A percentile compares a stretch with the other conserved stretches of the same genome.
Conservation (phyloP, 1,140 invertebrate species). For the Monochamus saltuarius region DNA sequence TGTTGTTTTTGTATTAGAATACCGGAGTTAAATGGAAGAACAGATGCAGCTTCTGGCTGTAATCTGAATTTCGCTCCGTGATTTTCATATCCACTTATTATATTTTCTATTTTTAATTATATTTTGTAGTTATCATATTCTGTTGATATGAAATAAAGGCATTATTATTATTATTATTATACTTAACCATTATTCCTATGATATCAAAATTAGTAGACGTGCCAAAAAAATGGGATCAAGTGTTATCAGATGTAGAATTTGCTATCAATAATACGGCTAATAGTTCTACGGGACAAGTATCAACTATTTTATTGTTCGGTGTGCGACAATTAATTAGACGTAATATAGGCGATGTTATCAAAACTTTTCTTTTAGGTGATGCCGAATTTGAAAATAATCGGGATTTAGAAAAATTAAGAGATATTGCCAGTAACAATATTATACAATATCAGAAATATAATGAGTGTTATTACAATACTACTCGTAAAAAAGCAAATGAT, state of each 20-base stretch:
- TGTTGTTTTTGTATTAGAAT: too few relatives aligned
- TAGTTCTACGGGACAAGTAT: conserved; percentile 30
- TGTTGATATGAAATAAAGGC: too few relatives aligned
- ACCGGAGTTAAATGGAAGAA: too few relatives aligned
- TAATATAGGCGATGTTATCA: too few relatives aligned
- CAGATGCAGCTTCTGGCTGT: too few relatives aligned
- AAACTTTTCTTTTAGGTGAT: too few relatives aligned
- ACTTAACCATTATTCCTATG: conserved; percentile 29
- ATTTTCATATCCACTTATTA: too few relatives aligned
- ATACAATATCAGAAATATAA: not conserved
- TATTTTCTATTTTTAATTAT: too few relatives aligned
- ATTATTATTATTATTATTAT: conserved; percentile 36
- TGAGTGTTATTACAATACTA: conserved; percentile 15
- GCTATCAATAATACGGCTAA: conserved; percentile 36
- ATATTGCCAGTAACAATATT: not conserved
- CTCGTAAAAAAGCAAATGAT: conserved; percentile 21
- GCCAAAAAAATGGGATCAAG: conserved; percentile 31
- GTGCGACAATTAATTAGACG: too few relatives aligned
- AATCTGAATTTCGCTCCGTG: too few relatives aligned
- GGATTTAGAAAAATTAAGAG: not conserved
- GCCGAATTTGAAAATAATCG: not conserved
- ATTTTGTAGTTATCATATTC: too few relatives aligned
- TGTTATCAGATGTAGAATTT: conserved; percentile 28
- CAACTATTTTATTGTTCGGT: conserved; percentile 36
- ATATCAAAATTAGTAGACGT: conserved; percentile 27